Percentiles rank a stretch among this genome's conserved stretches.
Evolutionary conservation across 1,140 invertebrate genomes (phyloP).

Genomic region (Drosophila baimaii): DNA sequence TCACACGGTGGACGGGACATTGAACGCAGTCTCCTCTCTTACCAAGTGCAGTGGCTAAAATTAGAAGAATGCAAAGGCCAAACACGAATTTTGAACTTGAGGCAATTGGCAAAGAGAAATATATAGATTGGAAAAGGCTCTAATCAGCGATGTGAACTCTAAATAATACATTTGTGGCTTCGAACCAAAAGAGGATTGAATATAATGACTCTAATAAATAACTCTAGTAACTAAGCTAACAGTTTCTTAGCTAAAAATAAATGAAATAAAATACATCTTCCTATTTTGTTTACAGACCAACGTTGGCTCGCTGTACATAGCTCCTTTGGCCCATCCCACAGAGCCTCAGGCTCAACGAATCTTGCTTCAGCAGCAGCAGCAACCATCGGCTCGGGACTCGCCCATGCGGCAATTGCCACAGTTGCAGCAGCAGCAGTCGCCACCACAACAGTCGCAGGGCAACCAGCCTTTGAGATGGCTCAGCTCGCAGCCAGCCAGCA

Average conservation of each 20-base stretch:
- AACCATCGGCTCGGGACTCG: constrained; percentile 66
- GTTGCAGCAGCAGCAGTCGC: constrained; percentile 42
- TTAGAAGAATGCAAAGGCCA: constrained; percentile 67
- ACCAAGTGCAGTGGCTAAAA: constrained; percentile 53
- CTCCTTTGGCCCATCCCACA: constrained; percentile 73
- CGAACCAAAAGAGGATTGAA: too few species aligned
- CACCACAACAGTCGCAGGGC: constrained; percentile 57
- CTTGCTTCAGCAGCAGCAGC: constrained; percentile 70
- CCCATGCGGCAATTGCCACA: constrained; percentile 70
- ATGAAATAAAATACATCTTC: background rate
- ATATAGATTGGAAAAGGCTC: background rate
- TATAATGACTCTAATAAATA: too few species aligned
- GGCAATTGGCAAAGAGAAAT: constrained; percentile 13
- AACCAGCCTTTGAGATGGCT: constrained; percentile 72
- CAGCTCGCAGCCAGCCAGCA: constrained; percentile 66
- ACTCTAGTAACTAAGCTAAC: too few species aligned
- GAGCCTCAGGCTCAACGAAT: constrained; percentile 78
- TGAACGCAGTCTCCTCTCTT: constrained; percentile 72
- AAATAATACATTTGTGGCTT: too few species aligned
- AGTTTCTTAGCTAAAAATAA: too few species aligned
- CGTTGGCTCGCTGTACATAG: constrained; percentile 81
- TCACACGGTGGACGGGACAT: constrained; percentile 52
- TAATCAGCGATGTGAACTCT: background rate
- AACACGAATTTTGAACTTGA: constrained; percentile 82
- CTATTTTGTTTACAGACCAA: constrained; percentile 58